phyloP scores from a whole-genome alignment of 2,888 invertebrate species.

The Lysandra coridon region DNA sequence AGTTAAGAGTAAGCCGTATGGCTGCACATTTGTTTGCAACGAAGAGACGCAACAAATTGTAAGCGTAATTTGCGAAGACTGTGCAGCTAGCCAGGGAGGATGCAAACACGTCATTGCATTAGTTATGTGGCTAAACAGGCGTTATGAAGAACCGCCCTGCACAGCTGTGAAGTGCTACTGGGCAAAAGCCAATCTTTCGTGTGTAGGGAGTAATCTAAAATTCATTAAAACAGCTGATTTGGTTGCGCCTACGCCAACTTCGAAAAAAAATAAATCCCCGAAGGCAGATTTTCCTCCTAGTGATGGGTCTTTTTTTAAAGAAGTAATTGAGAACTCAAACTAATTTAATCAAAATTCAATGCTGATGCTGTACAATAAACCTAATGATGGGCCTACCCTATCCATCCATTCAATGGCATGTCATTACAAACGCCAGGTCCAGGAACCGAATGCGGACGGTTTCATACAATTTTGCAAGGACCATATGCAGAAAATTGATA shows the following conservation, averaged over 20 bases:
- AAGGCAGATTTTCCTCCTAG: background rate
- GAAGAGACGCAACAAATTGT: background rate
- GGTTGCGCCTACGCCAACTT: background rate
- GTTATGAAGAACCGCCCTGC: background rate
- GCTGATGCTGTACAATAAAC: background rate
- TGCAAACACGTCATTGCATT: constrained; percentile 1
- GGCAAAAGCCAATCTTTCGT: background rate
- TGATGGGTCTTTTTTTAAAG: background rate
- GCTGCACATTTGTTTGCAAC: background rate
- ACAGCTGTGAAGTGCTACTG: constrained; percentile 1
- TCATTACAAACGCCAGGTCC: constrained; percentile 1
- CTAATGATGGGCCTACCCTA: constrained; percentile 1
- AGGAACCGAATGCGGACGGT: background rate
- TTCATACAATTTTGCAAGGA: constrained; percentile 3
- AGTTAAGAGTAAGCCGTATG: constrained; percentile 3
- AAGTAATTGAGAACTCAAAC: background rate
- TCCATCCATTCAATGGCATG: background rate
- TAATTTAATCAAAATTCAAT: background rate
- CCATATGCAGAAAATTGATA: constrained; percentile 10
- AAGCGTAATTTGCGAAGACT: constrained; percentile 1
- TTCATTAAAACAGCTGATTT: constrained; percentile 16
- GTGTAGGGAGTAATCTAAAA: constrained; percentile 9
- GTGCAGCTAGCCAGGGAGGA: constrained; percentile 17
- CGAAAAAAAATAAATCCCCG: background rate
- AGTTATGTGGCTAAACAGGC: background rate